Evolutionary conservation across 1,140 invertebrate species (phyloP).

Genomic region (Lepidostoma basale): DNA sequence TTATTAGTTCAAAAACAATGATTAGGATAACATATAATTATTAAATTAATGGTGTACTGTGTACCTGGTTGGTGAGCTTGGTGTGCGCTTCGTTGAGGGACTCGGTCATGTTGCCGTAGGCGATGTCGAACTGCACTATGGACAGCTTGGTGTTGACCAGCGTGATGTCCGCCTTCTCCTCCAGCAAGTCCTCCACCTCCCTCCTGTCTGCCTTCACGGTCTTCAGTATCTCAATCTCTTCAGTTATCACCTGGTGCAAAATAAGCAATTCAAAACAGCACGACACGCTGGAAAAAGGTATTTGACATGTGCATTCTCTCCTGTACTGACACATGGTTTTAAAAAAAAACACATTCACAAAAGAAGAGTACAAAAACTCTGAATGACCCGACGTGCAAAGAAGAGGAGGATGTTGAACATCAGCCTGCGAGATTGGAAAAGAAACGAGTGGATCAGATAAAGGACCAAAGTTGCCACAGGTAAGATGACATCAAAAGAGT

Average conservation of each 20-base stretch:
- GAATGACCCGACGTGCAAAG: too few relatives aligned
- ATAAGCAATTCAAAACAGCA: background rate
- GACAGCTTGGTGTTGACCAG: slow-evolving; percentile 73
- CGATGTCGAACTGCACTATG: slow-evolving; percentile 70
- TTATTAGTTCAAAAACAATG: background rate
- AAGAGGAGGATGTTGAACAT: too few relatives aligned
- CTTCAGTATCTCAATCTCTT: slow-evolving; percentile 64
- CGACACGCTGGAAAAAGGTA: background rate
- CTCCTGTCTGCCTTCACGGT: slow-evolving; percentile 68
- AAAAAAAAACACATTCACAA: too few relatives aligned
- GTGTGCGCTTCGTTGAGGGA: slow-evolving; percentile 67
- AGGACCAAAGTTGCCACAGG: too few relatives aligned
- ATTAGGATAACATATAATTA: background rate
- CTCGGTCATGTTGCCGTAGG: slow-evolving; percentile 67
- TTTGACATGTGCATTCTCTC: too few relatives aligned
- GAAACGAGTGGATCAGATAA: too few relatives aligned
- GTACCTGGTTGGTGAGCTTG: slow-evolving; percentile 67
- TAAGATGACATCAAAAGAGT: too few relatives aligned
- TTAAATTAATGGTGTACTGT: background rate
- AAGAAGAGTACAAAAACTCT: too few relatives aligned
- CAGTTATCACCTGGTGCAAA: slow-evolving; percentile 53
- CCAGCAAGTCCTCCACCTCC: slow-evolving; percentile 70
- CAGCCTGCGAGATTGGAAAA: too few relatives aligned
- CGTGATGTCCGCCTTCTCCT: slow-evolving; percentile 72
- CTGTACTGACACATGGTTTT: too few relatives aligned